Conservation (phyloP, 2,113 vertebrate species). For the Phocoena phocoena region DNA sequence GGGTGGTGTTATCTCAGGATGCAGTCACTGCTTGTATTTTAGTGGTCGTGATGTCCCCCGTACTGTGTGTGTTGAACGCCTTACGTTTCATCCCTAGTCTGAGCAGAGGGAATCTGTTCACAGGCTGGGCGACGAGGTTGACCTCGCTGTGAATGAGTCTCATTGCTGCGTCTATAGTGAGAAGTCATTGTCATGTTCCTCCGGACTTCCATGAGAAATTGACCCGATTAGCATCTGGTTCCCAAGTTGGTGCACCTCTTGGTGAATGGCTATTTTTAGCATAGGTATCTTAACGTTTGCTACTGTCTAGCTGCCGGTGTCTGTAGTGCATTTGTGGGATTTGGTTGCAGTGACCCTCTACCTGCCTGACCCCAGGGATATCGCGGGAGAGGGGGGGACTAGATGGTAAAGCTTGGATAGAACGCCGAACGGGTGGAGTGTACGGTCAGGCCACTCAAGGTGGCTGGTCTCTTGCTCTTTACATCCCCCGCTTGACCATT, state of each 20-base stretch:
- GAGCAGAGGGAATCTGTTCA: neutral
- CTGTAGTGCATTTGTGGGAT: neutral
- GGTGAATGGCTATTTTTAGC: neutral
- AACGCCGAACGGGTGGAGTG: neutral
- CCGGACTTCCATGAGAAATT: neutral
- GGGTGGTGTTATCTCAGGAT: neutral
- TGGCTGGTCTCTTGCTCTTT: neutral
- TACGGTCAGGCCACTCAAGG: neutral
- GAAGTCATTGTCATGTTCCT: neutral
- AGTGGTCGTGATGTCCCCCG: neutral
- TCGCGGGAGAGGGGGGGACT: neutral
- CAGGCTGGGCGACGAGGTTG: neutral
- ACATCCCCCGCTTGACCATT: too few relatives aligned
- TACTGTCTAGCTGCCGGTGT: neutral
- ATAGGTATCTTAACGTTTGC: neutral
- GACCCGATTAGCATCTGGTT: neutral
- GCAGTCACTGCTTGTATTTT: neutral
- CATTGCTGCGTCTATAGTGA: neutral
- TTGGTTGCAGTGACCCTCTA: neutral
- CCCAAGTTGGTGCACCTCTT: neutral
- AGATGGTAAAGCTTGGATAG: neutral
- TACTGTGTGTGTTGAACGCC: neutral
- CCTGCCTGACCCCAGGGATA: neutral
- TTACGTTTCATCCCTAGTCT: neutral
- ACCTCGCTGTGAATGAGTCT: neutral